Evolutionary conservation across 2,113 vertebrate genomes (phyloP).

Genomic region (Hippocampus zosterae): DNA sequence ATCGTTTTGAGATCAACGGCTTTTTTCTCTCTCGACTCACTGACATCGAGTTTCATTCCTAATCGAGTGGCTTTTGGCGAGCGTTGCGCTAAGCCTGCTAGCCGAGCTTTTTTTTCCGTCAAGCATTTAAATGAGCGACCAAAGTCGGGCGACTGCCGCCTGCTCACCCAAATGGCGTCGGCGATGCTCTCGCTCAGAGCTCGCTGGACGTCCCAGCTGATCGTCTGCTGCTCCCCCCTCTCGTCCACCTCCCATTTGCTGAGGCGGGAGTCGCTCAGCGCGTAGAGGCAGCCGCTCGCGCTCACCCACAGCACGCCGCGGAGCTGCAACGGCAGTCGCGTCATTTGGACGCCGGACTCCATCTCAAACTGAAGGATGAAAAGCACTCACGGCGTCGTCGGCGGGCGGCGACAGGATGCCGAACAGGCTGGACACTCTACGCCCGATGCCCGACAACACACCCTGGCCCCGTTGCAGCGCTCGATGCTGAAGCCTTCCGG

Average conservation of each 20-base stretch:
- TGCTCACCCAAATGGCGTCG: constrained; percentile 88
- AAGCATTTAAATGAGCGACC: no score
- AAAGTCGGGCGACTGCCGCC: no score
- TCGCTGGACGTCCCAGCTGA: constrained; percentile 82
- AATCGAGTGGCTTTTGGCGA: no score
- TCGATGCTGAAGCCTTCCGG: constrained; percentile 81
- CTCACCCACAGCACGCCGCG: constrained; percentile 81
- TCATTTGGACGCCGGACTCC: no score
- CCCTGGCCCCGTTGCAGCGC: constrained; percentile 84
- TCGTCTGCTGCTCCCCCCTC: constrained; percentile 76
- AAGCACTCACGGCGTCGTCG: constrained; percentile 77
- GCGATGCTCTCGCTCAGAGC: constrained; percentile 80
- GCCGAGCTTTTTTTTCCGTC: no score
- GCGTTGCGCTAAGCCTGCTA: no score
- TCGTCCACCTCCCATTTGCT: constrained; percentile 90
- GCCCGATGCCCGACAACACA: constrained; percentile 90
- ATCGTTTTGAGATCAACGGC: no score
- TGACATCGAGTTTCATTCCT: no score
- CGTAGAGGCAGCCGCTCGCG: constrained; percentile 77
- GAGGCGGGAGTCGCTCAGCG: constrained; percentile 79
- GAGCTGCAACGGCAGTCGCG: constrained; percentile 68
- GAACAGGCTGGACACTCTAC: constrained; percentile 88
- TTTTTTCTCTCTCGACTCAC: no score
- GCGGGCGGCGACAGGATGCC: constrained; percentile 84
- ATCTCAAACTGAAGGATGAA: neutral